Conservation (phyloP, 2,888 invertebrate genomes). For the Linnaemya vulpina region DNA sequence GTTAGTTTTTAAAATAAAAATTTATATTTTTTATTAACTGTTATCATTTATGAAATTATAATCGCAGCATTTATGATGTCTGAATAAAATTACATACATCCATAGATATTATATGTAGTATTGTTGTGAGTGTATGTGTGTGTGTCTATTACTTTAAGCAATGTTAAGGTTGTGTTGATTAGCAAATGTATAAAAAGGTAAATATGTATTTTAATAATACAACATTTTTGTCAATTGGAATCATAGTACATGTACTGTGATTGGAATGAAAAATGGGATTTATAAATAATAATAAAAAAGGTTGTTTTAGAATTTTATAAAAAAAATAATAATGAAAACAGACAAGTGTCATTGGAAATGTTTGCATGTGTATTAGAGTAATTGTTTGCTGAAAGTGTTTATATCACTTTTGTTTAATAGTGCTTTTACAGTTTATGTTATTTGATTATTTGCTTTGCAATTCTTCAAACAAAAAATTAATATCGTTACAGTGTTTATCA, state of each 20-base stretch:
- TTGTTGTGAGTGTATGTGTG: constrained; percentile 33
- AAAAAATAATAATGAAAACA: constrained; percentile 14
- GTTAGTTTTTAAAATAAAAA: constrained; percentile 70
- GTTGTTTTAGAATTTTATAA: constrained; percentile 1
- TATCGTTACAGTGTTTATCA: constrained; percentile 54
- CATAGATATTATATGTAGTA: constrained; percentile 56
- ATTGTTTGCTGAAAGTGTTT: constrained; percentile 47
- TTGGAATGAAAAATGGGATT: constrained; percentile 55
- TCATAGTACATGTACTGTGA: too few relatives aligned
- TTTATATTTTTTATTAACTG: constrained; percentile 66
- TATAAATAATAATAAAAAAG: constrained; percentile 27
- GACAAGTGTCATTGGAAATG: constrained; percentile 64
- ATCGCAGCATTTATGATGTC: constrained; percentile 46
- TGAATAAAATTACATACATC: constrained; percentile 63
- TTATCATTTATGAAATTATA: constrained; percentile 61
- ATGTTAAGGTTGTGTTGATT: constrained; percentile 6
- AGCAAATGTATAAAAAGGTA: constrained; percentile 7
- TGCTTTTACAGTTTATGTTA: constrained; percentile 51
- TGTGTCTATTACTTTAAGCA: constrained; percentile 38
- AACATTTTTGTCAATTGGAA: constrained; percentile 58
- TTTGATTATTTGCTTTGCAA: constrained; percentile 68
- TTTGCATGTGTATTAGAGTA: constrained; percentile 45
- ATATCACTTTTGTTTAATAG: constrained; percentile 48
- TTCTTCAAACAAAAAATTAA: constrained; percentile 53
- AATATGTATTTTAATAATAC: not conserved